Conservation (phyloP, 2,113 vertebrate genomes). For the Mobula hypostoma region DNA sequence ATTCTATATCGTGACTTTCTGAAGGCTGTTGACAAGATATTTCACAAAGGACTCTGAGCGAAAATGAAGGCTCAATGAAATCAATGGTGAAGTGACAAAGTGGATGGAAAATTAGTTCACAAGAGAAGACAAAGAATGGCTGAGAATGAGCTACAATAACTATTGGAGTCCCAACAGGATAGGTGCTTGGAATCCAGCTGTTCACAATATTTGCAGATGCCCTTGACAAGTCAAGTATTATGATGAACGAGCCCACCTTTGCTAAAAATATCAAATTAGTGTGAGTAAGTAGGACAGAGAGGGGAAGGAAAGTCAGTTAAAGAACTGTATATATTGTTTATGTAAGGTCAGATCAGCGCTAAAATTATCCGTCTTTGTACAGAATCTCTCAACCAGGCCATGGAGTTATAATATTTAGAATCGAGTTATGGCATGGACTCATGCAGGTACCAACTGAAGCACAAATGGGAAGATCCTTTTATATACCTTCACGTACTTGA, state of each 20-base stretch:
- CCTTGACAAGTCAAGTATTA: background rate
- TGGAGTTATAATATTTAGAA: background rate
- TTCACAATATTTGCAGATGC: constrained; percentile 6
- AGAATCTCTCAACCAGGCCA: background rate
- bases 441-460: background rate
- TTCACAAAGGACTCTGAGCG: constrained; percentile 9
- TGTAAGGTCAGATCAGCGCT: background rate
- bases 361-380: background rate
- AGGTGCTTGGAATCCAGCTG: background rate
- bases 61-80: constrained; percentile 7
- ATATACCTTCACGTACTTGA: background rate
- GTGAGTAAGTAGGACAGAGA: background rate
- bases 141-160: background rate
- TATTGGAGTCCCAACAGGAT: constrained; percentile 1
- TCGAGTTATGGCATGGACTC: background rate
- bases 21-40: constrained; percentile 32
- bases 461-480: background rate
- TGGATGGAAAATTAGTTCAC: constrained; percentile 20
- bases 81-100: constrained; percentile 2
- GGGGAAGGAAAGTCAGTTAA: constrained; percentile 6
- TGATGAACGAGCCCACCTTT: background rate
- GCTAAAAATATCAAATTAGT: constrained; percentile 16
- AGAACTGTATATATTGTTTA: background rate
- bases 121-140: background rate
- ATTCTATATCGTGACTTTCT: background rate